Conservation (phyloP, 2,797 vertebrate genomes). For the Borostomias antarcticus region DNA sequence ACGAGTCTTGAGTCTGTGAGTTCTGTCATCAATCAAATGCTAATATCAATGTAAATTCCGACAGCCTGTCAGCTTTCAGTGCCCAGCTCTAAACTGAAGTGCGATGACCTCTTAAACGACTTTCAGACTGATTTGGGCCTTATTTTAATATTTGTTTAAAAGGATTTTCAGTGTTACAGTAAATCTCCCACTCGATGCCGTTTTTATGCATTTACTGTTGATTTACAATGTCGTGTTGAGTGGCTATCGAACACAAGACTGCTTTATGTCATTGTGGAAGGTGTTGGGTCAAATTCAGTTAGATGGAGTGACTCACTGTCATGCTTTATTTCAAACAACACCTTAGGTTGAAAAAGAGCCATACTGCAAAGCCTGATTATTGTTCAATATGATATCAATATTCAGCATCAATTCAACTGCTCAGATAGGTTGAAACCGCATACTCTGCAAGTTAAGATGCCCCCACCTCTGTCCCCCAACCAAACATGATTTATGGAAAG, state of each 20-base stretch:
- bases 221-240: slow-evolving; percentile 77
- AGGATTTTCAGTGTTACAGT: slow-evolving; percentile 71
- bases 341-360: slow-evolving; percentile 69
- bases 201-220: slow-evolving; percentile 80
- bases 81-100: slow-evolving; percentile 49
- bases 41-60: slow-evolving; percentile 70
- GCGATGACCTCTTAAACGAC: slow-evolving; percentile 62
- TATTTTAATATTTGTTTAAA: slow-evolving; percentile 83
- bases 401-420: slow-evolving; percentile 73
- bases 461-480: slow-evolving; percentile 61
- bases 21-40: slow-evolving; percentile 65
- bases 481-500: slow-evolving; percentile 82
- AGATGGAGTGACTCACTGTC: slow-evolving; percentile 59
- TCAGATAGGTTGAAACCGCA: slow-evolving; percentile 80
- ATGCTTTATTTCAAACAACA: slow-evolving; percentile 68
- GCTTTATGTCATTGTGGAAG: slow-evolving; percentile 71
- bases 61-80: slow-evolving; percentile 57
- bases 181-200: slow-evolving; percentile 66
- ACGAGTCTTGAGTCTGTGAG: slow-evolving; percentile 46
- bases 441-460: slow-evolving; percentile 73
- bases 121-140: slow-evolving; percentile 69
- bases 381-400: slow-evolving; percentile 80
- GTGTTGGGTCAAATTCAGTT: slow-evolving; percentile 71
- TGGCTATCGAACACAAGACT: slow-evolving; percentile 76
- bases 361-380: slow-evolving; percentile 65